Base-by-base conservation (phyloP, 1,140 invertebrate genomes). In the Whitmania pigra region DNA sequence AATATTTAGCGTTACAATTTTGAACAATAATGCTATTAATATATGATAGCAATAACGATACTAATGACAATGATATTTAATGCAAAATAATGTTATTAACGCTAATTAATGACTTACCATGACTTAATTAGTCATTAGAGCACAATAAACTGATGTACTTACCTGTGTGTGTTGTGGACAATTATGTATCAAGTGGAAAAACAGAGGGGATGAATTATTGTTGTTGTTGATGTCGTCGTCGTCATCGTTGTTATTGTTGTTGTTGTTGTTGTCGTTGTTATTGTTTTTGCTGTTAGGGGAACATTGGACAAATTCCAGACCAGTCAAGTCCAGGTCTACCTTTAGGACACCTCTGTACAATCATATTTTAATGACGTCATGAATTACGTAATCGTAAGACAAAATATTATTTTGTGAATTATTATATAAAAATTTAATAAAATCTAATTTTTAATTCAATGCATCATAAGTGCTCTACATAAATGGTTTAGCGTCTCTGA, bases 231-330 rank as follows among this genome's bases (percentile, higher is more conserved):
- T n/a, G n/a, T n/a, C n/a, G n/a, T n/a, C n/a, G n/a, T n/a, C n/a
- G n/a, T n/a, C n/a, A n/a, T n/a, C n/a, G 31, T 36, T 36, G 31
- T 36, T 2, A 6, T 36, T 36, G 31, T 36, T 36, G 31, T 36
- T 36, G 31, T 36, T 6, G 31, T 36, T 36, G 31, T 36, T 36
- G 31, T 36, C 31, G 31, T 36, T 36, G 31, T 36, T 6, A 6
- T 36, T 36, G 31, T 36, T 73, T 9, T 75, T 72, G 25, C 76
- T 75, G 43, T 81, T 2, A 36, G 77, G 74, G 22, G 77, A 76
- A 75, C 83, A 85, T 74, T 85, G 83, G 77, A 85, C 79, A 67
- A 85, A 80, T 43, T 83, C 79, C 6, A 82, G 74, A 40, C 79
- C 71, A 22, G 76, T 73, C 20, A 85, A 73, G 73, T 83, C 78